A percentile compares a stretch with the other conserved stretches of the same genome.
Evolutionary conservation across 2,113 vertebrate genomes (phyloP).

Genomic region (Lampris megalopsis): DNA sequence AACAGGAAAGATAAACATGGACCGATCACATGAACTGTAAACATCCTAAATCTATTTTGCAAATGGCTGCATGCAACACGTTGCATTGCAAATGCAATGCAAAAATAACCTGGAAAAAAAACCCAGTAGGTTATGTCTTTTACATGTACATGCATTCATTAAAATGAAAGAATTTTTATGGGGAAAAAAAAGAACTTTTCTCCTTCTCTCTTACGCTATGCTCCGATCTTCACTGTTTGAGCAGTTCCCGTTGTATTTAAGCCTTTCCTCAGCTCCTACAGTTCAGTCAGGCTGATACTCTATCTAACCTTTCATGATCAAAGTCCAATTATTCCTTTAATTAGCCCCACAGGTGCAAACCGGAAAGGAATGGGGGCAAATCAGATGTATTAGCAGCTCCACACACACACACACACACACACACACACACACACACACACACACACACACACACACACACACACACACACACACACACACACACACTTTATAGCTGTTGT

Average conservation of each 20-base stretch:
- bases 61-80: no score
- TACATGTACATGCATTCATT: no score
- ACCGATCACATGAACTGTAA: no score
- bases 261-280: slow-evolving; percentile 19
- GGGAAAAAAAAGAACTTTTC: background rate
- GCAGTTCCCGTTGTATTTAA: slow-evolving; percentile 25
- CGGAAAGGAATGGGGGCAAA: slow-evolving; percentile 37
- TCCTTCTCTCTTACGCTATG: slow-evolving; percentile 22
- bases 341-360: slow-evolving; percentile 60
- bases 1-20: no score
- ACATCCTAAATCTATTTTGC: no score
- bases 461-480: background rate
- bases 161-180: no score
- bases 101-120: no score
- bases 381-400: slow-evolving; percentile 2
- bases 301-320: slow-evolving; percentile 52
- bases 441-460: slow-evolving; percentile 13
- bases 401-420: background rate
- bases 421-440: slow-evolving; percentile 23
- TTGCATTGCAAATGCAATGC: no score
- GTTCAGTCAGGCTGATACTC: slow-evolving; percentile 36
- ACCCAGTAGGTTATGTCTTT: no score
- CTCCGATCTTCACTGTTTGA: slow-evolving; percentile 18
- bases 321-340: slow-evolving; percentile 65
- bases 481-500: slow-evolving; percentile 28